These are phyloP conservation scores for Centropus bengalensis DNA, from an alignment of 2,113 vertebrate genomes.

Conservation along the genomic window DNA sequence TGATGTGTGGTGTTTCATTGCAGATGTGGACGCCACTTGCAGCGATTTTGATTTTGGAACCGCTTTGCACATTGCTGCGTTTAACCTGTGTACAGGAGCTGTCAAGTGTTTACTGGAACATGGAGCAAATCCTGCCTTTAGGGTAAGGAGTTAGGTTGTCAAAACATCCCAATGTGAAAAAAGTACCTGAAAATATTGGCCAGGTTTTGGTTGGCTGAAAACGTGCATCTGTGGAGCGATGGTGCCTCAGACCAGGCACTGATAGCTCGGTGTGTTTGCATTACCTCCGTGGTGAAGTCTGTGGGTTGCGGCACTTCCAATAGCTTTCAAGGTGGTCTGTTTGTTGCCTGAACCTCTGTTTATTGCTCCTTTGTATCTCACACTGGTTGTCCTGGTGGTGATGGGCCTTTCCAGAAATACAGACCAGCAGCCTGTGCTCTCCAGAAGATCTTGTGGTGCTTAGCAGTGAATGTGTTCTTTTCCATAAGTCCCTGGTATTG, in stretches of 20 bases:
- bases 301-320: background rate
- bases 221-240: background rate
- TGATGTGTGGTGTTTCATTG: conserved; percentile 66
- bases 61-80: conserved; percentile 93
- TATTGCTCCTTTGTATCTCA: background rate
- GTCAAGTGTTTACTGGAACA: conserved; percentile 91
- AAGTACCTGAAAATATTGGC: background rate
- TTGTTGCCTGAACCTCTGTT: background rate
- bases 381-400: background rate
- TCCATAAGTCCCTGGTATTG: background rate
- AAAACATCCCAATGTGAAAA: background rate
- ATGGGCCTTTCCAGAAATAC: background rate
- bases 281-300: background rate
- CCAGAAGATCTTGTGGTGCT: background rate
- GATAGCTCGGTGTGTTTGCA: background rate
- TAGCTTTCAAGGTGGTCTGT: background rate
- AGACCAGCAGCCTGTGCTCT: background rate
- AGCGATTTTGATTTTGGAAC: conserved; percentile 98
- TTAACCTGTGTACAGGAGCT: conserved; percentile 91
- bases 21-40: conserved; percentile 96
- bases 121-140: conserved; percentile 95
- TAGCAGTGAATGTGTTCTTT: background rate
- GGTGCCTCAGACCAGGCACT: background rate
- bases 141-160: conserved; percentile 78
- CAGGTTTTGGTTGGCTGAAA: background rate